Base-by-base conservation (phyloP, 2,797 vertebrate species). In the Microctenopoma steveboyesi region DNA sequence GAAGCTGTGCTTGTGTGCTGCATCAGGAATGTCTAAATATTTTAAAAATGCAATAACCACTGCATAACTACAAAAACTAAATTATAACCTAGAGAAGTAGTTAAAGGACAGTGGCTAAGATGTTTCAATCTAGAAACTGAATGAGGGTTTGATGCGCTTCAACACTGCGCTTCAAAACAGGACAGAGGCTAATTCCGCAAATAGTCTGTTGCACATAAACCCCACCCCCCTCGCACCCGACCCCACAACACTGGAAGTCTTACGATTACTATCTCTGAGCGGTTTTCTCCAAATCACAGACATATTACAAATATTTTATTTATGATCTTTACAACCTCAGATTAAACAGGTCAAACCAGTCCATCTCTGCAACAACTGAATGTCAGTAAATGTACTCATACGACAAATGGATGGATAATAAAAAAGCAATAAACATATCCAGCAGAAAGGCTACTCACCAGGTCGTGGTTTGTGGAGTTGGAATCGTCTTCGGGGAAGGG, bases 401-500 rank as follows among this genome's bases (percentile, higher is more conserved):
- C 47, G 64, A 67, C 35, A 64, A 30, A 37, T 46, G 40, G 70
- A 68, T 39, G 5, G 12, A 64, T 50, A 61, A 52, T 47, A 62
- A 13, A 54, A 35, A 50, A 46, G 10, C 40, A 16, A 39, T n/a
- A 42, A 16, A 28, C 35, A 59, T 7, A 57, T 25, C 4, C 28
- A 30, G 30, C 7, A 33, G 1, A 48, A 4, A 46, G 18, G 71
- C 25, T 83, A 96, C 97, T 96, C 93, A 98, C 98, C 96, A 99
- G 96, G 91, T 98, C 97, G 79, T 99, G 97, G 93, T 99, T 99
- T 86, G 94, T 98, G 93, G 97, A 97, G 94, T 99, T 99, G 83
- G 98, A 98, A 94, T 99, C 98, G 88, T 99, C 98, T 95, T 96
- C 95, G 82, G 98, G 97, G 91, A 99, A 99, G 81, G 98, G 98